Percentiles rank a stretch among this genome's conserved stretches.
phyloP scores from a whole-genome alignment of 1,140 invertebrate species.

The Solenopsis fugax region DNA sequence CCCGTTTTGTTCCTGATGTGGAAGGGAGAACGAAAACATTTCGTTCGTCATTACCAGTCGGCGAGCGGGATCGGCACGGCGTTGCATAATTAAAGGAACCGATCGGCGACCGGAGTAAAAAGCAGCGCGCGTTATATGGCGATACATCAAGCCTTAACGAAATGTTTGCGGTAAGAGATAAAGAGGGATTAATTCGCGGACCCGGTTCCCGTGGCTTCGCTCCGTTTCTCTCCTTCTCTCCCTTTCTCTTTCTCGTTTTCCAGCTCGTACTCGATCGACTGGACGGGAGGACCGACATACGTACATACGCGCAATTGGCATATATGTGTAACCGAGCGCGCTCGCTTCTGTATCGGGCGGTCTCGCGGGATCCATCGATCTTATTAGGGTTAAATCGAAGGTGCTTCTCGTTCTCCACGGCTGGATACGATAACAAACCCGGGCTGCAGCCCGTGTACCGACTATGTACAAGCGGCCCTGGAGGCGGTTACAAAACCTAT shows the following conservation, averaged over 20 bases:
- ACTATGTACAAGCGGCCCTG: neutral
- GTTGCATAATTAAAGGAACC: constrained; percentile 70
- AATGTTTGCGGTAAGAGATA: constrained; percentile 74
- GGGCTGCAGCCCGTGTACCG: neutral
- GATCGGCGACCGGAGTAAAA: constrained; percentile 64
- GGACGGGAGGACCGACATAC: constrained; percentile 30
- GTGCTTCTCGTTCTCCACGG: constrained; percentile 78
- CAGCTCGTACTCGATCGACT: constrained; percentile 7
- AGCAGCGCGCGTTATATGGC: constrained; percentile 18
- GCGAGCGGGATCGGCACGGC: constrained; percentile 44
- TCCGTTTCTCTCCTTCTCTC: neutral
- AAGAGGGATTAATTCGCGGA: constrained; percentile 81
- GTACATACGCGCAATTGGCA: constrained; percentile 24
- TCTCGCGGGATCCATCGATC: constrained; percentile 82
- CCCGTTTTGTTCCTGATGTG: neutral
- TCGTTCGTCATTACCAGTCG: constrained; percentile 55
- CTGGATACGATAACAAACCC: constrained; percentile 80
- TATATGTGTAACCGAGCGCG: constrained; percentile 26
- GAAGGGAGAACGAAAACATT: neutral
- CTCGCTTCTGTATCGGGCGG: constrained; percentile 67
- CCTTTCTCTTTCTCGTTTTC: neutral
- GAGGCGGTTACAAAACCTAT: constrained; percentile 68
- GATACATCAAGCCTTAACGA: constrained; percentile 73
- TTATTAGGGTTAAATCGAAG: constrained; percentile 83
- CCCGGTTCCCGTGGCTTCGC: constrained; percentile 35